These are phyloP conservation scores for Athalia cordata DNA, from an alignment of 2,888 invertebrate species.

Conservation along the genomic window DNA sequence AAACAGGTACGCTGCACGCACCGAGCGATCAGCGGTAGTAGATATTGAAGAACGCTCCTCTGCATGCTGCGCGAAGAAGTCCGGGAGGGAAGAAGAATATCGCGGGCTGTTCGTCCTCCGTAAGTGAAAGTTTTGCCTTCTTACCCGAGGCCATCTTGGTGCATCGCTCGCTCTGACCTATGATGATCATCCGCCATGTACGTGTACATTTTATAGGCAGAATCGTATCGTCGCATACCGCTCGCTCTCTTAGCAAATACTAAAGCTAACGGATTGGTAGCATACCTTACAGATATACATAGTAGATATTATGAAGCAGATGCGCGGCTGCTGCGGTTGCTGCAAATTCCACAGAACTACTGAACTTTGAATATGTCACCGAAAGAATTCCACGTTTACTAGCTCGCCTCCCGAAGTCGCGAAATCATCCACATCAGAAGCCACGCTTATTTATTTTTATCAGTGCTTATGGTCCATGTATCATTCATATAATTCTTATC, in stretches of 20 bases:
- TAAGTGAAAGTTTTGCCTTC: slow-evolving; percentile 41
- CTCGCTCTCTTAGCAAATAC: not conserved
- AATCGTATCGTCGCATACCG: slow-evolving; percentile 1
- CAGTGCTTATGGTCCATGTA: not conserved
- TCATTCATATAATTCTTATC: too few species aligned
- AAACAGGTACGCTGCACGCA: too few species aligned
- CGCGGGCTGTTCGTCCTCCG: slow-evolving; percentile 33
- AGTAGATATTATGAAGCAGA: too few species aligned
- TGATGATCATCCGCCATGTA: slow-evolving; percentile 14
- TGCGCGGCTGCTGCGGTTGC: too few species aligned
- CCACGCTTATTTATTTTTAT: not conserved
- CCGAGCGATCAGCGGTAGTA: not conserved
- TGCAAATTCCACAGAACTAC: not conserved
- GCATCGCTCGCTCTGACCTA: slow-evolving; percentile 42
- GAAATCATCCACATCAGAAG: not conserved
- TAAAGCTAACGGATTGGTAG: not conserved
- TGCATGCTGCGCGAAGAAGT: not conserved
- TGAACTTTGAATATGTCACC: not conserved
- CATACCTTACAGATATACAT: not conserved
- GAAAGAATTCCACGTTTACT: not conserved
- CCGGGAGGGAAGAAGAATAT: slow-evolving; percentile 5
- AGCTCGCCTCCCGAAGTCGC: not conserved
- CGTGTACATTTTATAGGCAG: not conserved
- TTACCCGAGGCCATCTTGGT: slow-evolving; percentile 41
- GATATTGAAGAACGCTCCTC: not conserved